phyloP scores from a whole-genome alignment of 1,140 invertebrate genomes.

The Cydia strobilella region DNA sequence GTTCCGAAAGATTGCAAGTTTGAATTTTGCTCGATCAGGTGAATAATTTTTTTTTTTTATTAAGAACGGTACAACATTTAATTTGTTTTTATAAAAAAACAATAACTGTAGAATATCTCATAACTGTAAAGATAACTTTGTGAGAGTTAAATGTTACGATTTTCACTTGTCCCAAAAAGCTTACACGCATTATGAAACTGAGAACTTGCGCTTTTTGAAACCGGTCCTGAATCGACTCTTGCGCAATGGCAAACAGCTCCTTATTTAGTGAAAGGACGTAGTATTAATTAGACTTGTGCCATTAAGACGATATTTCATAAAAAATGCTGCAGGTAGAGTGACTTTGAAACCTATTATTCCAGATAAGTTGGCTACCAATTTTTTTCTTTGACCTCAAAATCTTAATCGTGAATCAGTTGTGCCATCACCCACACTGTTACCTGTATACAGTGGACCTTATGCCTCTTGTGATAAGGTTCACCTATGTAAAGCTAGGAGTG shows the following conservation, averaged over 20 bases:
- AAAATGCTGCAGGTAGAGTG: not conserved
- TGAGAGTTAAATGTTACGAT: not conserved
- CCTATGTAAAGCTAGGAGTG: too few relatives aligned
- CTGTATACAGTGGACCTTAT: too few relatives aligned
- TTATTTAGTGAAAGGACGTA: conserved; percentile 7
- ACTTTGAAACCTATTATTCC: not conserved
- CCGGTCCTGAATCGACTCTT: conserved; percentile 9
- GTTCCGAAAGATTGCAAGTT: too few relatives aligned
- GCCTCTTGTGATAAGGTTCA: too few relatives aligned
- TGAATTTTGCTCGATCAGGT: too few relatives aligned
- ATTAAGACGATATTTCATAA: not conserved
- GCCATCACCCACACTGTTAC: too few relatives aligned
- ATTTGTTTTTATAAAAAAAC: not conserved
- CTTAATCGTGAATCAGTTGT: too few relatives aligned
- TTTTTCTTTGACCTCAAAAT: too few relatives aligned
- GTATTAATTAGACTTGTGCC: not conserved
- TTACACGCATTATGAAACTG: not conserved
- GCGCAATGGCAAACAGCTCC: conserved; percentile 7
- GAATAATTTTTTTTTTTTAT: too few relatives aligned
- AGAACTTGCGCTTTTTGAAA: conserved; percentile 19
- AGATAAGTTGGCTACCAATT: not conserved
- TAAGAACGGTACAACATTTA: too few relatives aligned
- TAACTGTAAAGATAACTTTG: not conserved
- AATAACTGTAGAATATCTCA: not conserved
- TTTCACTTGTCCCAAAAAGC: conserved; percentile 15